A percentile compares a stretch with the other conserved stretches of the same genome.
phyloP scores from a whole-genome alignment of 2,113 vertebrate species.

The Apteryx owenii region DNA sequence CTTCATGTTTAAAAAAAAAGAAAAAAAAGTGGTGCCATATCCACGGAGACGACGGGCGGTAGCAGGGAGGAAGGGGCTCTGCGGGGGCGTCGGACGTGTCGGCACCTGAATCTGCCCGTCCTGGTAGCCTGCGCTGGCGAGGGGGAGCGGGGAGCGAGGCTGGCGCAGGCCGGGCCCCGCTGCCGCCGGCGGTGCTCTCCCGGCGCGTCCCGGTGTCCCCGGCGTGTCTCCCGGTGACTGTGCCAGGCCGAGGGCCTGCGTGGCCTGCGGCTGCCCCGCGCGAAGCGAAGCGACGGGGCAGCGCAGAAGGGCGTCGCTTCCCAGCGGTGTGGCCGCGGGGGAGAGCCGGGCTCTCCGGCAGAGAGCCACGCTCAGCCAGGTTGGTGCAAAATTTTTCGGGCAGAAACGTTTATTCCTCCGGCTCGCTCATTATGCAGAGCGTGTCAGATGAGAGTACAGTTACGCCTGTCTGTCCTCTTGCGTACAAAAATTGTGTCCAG shows the following conservation, averaged over 20 bases:
- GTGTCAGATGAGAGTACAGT: rapidly evolving
- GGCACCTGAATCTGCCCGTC: no score
- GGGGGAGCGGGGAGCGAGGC: no score
- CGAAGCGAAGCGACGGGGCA: no score
- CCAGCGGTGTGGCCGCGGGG: rapidly evolving
- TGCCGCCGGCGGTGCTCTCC: no score
- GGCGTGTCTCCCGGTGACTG: no score
- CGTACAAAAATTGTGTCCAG: rapidly evolving
- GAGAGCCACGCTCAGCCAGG: rapidly evolving
- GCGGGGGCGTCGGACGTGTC: not conserved
- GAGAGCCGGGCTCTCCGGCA: not conserved
- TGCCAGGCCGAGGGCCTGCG: no score
- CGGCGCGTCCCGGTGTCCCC: no score
- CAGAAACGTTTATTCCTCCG: not conserved
- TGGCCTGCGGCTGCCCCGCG: no score
- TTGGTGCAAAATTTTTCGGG: rapidly evolving
- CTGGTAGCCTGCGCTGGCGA: no score
- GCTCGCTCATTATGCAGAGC: rapidly evolving
- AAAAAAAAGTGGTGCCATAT: not conserved
- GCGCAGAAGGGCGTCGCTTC: no score
- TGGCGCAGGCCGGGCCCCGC: no score
- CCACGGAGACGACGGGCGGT: not conserved
- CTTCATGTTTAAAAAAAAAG: not conserved
- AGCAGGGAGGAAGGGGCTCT: not conserved
- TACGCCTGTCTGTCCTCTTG: not conserved